A percentile compares a stretch with the other conserved stretches of the same genome.
Evolutionary conservation across 2,888 invertebrate genomes (phyloP).

Genomic region (Rotaria macrura): DNA sequence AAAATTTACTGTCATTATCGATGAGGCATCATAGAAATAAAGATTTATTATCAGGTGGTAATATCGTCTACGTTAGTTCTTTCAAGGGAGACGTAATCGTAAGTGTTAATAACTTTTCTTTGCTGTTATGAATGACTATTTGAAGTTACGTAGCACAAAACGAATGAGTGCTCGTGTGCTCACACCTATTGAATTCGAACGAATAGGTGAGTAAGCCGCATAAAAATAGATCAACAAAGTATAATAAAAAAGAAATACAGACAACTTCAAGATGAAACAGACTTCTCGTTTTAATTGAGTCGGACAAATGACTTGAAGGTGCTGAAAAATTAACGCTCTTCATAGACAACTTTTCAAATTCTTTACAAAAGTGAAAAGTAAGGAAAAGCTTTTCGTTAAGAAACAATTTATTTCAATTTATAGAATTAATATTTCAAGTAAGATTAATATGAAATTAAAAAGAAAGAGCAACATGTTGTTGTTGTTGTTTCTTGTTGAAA

Average conservation of each 20-base stretch:
- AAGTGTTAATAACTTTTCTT: conserved; percentile 1
- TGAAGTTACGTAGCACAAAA: conserved; percentile 9
- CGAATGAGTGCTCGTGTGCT: background rate
- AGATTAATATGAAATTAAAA: no score
- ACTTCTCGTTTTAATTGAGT: background rate
- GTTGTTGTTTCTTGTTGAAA: no score
- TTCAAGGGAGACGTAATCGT: background rate
- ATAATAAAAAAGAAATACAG: background rate
- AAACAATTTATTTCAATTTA: no score
- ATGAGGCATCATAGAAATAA: background rate
- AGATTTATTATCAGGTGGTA: background rate
- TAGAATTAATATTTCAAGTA: no score
- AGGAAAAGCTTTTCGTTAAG: no score
- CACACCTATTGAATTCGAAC: background rate
- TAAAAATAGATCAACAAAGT: background rate
- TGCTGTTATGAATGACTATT: background rate
- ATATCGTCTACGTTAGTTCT: background rate
- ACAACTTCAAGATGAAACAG: background rate
- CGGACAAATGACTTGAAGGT: background rate
- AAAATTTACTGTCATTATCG: conserved; percentile 15
- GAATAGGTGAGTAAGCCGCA: background rate
- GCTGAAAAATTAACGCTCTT: background rate
- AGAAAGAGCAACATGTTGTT: no score
- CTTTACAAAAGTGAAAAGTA: no score
- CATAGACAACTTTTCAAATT: background rate